These are phyloP conservation scores for Plagiodera versicolora DNA, from an alignment of 2,888 invertebrate species.

Conservation along the genomic window DNA sequence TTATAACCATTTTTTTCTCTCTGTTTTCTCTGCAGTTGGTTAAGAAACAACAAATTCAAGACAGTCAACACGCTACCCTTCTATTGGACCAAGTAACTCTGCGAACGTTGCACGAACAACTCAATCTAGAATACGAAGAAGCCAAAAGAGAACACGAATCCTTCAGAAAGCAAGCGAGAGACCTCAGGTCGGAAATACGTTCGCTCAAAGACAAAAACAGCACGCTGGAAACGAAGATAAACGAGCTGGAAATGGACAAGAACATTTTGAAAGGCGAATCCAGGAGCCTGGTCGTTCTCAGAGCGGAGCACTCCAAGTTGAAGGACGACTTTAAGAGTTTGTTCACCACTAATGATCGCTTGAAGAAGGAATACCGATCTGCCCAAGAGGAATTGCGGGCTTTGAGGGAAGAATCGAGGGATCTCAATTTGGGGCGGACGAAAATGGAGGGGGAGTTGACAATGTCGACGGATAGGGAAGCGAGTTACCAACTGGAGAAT, in stretches of 20 bases:
- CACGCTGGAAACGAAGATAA: slow-evolving; percentile 66
- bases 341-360: slow-evolving; percentile 79
- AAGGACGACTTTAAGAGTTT: slow-evolving; percentile 68
- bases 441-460: slow-evolving; percentile 85
- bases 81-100: slow-evolving; percentile 84
- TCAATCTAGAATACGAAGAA: slow-evolving; percentile 84
- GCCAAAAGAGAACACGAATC: slow-evolving; percentile 80
- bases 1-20: too few species aligned
- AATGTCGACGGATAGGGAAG: slow-evolving; percentile 73
- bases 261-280: slow-evolving; percentile 75
- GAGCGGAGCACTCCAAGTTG: slow-evolving; percentile 86
- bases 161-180: slow-evolving; percentile 74
- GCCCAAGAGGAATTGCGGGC: slow-evolving; percentile 62
- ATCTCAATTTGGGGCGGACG: slow-evolving; percentile 76
- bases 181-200: slow-evolving; percentile 75
- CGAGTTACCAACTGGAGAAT: slow-evolving; percentile 76
- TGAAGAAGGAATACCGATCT: slow-evolving; percentile 80
- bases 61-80: slow-evolving; percentile 73
- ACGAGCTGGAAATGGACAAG: slow-evolving; percentile 74
- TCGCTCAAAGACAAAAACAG: slow-evolving; percentile 69
- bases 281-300: slow-evolving; percentile 75
- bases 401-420: slow-evolving; percentile 77
- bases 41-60: slow-evolving; percentile 75
- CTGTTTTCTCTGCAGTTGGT: slow-evolving; percentile 62
- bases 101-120: slow-evolving; percentile 87